Percentiles rank a stretch among this genome's conserved stretches.
phyloP scores from a whole-genome alignment of 2,797 vertebrate genomes.

The Antennarius maculatus region DNA sequence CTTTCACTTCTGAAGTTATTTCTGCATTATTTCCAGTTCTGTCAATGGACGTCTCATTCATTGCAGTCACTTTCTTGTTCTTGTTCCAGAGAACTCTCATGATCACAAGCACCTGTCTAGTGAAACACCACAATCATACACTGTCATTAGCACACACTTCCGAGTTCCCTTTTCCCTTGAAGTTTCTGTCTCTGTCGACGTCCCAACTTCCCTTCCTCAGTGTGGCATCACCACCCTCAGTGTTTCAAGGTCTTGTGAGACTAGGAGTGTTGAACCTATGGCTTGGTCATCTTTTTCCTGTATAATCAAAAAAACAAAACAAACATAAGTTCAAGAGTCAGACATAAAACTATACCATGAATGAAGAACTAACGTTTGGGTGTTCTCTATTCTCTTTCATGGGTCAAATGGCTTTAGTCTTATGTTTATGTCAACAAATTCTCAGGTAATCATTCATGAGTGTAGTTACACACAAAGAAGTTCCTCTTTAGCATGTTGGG shows the following conservation, averaged over 20 bases:
- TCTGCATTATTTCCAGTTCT: background rate
- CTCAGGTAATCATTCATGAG: slow-evolving; percentile 15
- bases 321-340: background rate
- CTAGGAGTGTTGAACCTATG: background rate
- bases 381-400: background rate
- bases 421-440: background rate
- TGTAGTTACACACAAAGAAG: background rate
- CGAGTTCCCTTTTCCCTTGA: slow-evolving; percentile 38
- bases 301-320: background rate
- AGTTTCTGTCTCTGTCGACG: slow-evolving; percentile 36
- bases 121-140: background rate
- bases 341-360: background rate
- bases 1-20: background rate
- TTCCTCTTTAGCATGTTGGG: slow-evolving; percentile 39
- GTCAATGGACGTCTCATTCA: background rate
- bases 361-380: background rate
- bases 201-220: slow-evolving; percentile 33
- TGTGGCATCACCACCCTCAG: background rate
- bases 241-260: background rate
- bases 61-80: slow-evolving; percentile 24
- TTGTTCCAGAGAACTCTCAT: slow-evolving; percentile 42
- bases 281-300: background rate
- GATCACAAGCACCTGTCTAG: slow-evolving; percentile 27
- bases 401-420: background rate
- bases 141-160: slow-evolving; percentile 15